phyloP scores from a whole-genome alignment of 2,888 invertebrate genomes.

The Luffia ferchaultella region DNA sequence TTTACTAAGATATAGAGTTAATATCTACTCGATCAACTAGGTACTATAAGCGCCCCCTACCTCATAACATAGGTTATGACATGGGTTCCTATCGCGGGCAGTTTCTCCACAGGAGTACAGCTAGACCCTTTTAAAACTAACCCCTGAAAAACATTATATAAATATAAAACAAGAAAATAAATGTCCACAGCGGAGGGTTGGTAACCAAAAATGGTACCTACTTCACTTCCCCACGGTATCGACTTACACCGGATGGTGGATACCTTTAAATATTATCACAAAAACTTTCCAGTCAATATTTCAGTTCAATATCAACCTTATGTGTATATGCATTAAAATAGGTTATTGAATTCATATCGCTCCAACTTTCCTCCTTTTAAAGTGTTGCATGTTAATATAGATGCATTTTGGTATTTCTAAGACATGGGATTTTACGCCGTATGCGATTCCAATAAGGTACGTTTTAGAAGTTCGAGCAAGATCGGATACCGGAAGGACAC shows the following conservation, averaged over 20 bases:
- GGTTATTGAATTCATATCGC: too few relatives aligned
- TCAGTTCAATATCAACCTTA: conserved; percentile 16
- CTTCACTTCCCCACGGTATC: conserved; percentile 50
- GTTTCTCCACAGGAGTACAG: neutral
- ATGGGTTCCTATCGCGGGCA: neutral
- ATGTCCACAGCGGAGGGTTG: too few relatives aligned
- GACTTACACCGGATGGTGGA: conserved; percentile 53
- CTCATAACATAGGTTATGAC: neutral
- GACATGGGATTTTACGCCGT: too few relatives aligned
- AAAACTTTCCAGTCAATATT: conserved; percentile 15
- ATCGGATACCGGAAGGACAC: conserved; percentile 53
- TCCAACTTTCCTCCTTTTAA: too few relatives aligned
- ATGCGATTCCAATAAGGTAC: too few relatives aligned
- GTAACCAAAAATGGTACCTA: neutral
- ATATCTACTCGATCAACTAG: neutral
- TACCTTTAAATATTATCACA: conserved; percentile 38
- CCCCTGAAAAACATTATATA: too few relatives aligned
- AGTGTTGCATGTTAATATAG: too few relatives aligned
- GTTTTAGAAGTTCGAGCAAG: too few relatives aligned
- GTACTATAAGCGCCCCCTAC: neutral
- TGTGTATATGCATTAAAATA: too few relatives aligned
- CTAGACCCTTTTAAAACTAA: neutral
- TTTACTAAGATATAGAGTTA: neutral
- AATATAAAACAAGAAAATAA: too few relatives aligned
- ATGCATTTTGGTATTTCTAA: too few relatives aligned